Evolutionary conservation across 1,140 invertebrate species (phyloP), one percentile per base, ranked within the genome.

Genomic region (Dinoponera quadriceps): DNA sequence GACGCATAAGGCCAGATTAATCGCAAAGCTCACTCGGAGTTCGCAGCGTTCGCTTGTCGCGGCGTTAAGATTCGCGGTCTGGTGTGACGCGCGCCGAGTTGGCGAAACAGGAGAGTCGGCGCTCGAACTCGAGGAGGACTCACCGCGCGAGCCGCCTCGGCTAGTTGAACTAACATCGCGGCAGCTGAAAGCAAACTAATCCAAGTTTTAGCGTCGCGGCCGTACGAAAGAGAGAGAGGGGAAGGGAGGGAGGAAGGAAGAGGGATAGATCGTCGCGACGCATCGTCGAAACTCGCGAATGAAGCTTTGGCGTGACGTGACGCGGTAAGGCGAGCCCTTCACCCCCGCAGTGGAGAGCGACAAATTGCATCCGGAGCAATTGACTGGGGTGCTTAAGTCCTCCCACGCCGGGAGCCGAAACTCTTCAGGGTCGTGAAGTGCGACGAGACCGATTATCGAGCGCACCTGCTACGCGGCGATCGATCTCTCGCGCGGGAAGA

Each of bases 131-230:
- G 82, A 48, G 65, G 51, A 49, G 49, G 49, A 44, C n/a, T 33
- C 51, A 25, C 33, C 62, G 44, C 62, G 44, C 29, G 44, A 65
- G 44, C 3, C 48, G 44, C 13, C 5, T 49, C 69, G 62, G 65
- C 69, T 68, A 27, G 69, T 72, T 85, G 81, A 85, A 87, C 85
- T 68, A 85, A 81, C 88, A 87, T 84, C 71, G 38, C 38, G 38
- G 55, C 68, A 78, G 54, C 74, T 73, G 77, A 82, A 73, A 66
- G 85, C 88, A 90, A 91, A 91, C 90, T 91, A 91, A 91, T 91
- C 72, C 87, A 91, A 91, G 91, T 91, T 91, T 85, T 89, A 86
- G 88, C 73, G 84, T 71, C 33, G 54, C 55, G 48, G 48, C 48
- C 60, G 60, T n/a, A 74, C 57, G 62, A 48, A 60, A 63, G 63